Conservation (phyloP, 2,888 invertebrate genomes). For the Caenorhabditis sinica region DNA sequence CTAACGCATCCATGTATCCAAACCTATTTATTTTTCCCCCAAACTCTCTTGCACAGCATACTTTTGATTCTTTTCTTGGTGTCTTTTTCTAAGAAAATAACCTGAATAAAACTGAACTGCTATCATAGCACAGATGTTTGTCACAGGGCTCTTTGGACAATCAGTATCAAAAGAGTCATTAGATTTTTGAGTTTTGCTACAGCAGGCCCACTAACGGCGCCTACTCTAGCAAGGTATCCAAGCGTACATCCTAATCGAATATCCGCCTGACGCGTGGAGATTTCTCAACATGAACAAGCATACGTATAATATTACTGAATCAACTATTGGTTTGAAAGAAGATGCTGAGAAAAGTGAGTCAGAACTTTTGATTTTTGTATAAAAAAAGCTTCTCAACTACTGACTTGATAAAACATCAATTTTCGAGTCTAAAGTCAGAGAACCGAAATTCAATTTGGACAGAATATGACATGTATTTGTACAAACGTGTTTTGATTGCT, state of each 20-base stretch:
- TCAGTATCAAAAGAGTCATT: too few relatives aligned
- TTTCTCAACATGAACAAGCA: constrained; percentile 7
- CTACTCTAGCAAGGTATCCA: constrained; percentile 12
- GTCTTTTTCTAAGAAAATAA: not conserved
- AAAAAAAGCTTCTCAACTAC: not conserved
- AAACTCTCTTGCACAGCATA: not conserved
- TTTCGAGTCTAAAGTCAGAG: too few relatives aligned
- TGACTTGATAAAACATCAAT: too few relatives aligned
- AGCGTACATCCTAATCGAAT: constrained; percentile 62
- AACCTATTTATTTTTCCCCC: constrained; percentile 48
- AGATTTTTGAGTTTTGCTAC: not conserved
- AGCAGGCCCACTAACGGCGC: constrained; percentile 1
- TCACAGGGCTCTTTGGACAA: too few relatives aligned
- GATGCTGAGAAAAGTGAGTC: constrained; percentile 27
- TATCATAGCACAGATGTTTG: too few relatives aligned
- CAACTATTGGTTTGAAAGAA: not conserved
- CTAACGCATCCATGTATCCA: constrained; percentile 21
- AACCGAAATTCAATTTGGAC: too few relatives aligned
- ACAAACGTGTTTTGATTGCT: not conserved
- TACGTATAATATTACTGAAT: constrained; percentile 7
- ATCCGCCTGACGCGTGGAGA: constrained; percentile 24
- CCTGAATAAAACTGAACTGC: not conserved
- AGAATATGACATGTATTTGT: not conserved
- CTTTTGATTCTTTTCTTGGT: not conserved
- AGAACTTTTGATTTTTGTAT: constrained; percentile 25